Base-by-base conservation (phyloP, 2,797 vertebrate genomes). In the Falco biarmicus region DNA sequence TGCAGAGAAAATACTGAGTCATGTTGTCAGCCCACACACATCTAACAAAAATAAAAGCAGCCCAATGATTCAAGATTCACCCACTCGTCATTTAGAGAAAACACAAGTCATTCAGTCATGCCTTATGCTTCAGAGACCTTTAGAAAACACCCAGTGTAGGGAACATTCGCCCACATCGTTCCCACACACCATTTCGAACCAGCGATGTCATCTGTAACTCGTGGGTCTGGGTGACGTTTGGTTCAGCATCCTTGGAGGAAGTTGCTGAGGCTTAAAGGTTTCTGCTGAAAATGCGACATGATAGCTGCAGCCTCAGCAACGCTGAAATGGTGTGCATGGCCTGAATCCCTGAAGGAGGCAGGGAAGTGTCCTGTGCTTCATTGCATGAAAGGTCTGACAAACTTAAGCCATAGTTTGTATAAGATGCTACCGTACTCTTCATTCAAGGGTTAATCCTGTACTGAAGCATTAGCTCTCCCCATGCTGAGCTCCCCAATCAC, bases 1-100 rank as follows among this genome's bases (percentile, higher is more conserved):
- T 84, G 94, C 89, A 78, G 93, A 96, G 97, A 98, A 98, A 98
- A 97, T 98, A 98, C 98, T 98, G 98, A 98, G 97, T 98, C 98
- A 98, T 96, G 94, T 96, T 94, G 80, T 95, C 96, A 97, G 97
- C 98, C 98, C 98, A 98, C 98, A 84, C 89, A 68, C 85, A 89
- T 94, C 79, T 97, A 95, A 97, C 93, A 96, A 97, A 98, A 98
- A 98, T 98, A 98, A 98, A 98, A 97, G 97, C 96, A 97, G 91
- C 95, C 81, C 90, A 97, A 74, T 73, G 83, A 98, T 98, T 98
- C 96, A 96, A 95, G 97, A 98, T 97, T 97, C 97, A 97, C 97
- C 97, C 97, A 97, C 97, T 97, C 95, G 73, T 95, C 96, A 95
- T 96, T 97, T 97, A 87, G 97, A 97, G 97, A 96, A 98, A 98